A percentile compares a stretch with the other conserved stretches of the same genome.
phyloP scores from a whole-genome alignment of 2,113 vertebrate species.

The Spea bombifrons region DNA sequence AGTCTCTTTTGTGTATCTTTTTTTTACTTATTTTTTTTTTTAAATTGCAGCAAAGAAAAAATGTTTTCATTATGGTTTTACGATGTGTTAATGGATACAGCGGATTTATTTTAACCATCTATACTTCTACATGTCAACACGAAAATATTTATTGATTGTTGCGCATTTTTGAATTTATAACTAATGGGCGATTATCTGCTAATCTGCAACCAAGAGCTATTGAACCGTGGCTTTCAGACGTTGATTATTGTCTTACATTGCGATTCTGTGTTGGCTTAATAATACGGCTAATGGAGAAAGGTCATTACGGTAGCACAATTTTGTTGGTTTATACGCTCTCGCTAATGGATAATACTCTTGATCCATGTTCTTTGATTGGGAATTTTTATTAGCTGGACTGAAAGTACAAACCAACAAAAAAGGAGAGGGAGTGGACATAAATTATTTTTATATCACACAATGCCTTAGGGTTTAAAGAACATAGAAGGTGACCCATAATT shows the following conservation, averaged over 20 bases:
- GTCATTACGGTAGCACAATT: not conserved
- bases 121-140: too few relatives aligned
- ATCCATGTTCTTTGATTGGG: slow-evolving; percentile 24
- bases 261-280: not conserved
- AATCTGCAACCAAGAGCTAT: too few relatives aligned
- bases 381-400: slow-evolving; percentile 11
- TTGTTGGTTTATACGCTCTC: not conserved
- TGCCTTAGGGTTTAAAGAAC: not conserved
- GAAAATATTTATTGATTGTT: too few relatives aligned
- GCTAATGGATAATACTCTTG: slow-evolving; percentile 9
- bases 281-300: slow-evolving; percentile 3
- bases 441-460: not conserved
- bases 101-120: too few relatives aligned
- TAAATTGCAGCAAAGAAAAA: too few relatives aligned
- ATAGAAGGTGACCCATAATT: not conserved
- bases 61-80: too few relatives aligned
- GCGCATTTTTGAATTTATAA: too few relatives aligned
- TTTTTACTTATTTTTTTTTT: too few relatives aligned
- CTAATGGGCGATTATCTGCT: too few relatives aligned
- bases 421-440: not conserved
- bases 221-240: too few relatives aligned
- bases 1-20: too few relatives aligned
- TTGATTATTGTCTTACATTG: not conserved
- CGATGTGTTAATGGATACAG: too few relatives aligned
- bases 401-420: not conserved